Percentiles rank a stretch among this genome's conserved stretches.
Evolutionary conservation across 2,888 invertebrate genomes (phyloP).

Genomic region (Diadromus collaris): DNA sequence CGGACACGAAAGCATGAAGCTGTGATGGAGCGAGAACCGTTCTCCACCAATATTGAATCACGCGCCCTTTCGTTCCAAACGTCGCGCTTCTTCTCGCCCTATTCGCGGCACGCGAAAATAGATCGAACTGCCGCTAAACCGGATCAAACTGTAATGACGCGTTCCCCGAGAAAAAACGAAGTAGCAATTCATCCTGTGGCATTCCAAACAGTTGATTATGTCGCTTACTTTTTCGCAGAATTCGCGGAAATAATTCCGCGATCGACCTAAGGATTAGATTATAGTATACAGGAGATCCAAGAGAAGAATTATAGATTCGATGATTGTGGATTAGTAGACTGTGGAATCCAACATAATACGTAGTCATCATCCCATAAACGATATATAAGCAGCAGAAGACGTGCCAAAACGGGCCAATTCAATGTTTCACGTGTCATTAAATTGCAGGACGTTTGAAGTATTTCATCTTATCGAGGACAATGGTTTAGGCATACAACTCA

Average conservation of each 20-base stretch:
- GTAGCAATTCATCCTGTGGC: background rate
- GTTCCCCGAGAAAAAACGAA: background rate
- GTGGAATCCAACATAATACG: background rate
- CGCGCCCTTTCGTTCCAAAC: background rate
- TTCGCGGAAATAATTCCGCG: background rate
- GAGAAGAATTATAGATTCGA: background rate
- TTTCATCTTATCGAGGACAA: background rate
- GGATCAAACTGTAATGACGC: background rate
- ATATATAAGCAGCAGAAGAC: background rate
- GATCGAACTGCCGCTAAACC: background rate
- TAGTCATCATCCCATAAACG: background rate
- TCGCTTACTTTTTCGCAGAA: background rate
- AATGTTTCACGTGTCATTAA: background rate
- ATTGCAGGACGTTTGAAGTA: background rate
- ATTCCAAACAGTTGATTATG: background rate
- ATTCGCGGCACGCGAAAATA: background rate
- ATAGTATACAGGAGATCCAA: background rate
- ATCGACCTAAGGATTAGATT: background rate
- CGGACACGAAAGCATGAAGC: slow-evolving; percentile 13
- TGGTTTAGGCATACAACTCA: background rate
- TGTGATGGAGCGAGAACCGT: background rate
- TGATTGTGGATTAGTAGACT: background rate
- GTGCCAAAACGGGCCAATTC: background rate
- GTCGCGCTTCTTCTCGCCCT: background rate
- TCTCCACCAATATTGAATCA: slow-evolving; percentile 19